A percentile compares a stretch with the other conserved stretches of the same genome.
Conservation (phyloP, 2,888 invertebrate species). For the Perdita meconis region DNA sequence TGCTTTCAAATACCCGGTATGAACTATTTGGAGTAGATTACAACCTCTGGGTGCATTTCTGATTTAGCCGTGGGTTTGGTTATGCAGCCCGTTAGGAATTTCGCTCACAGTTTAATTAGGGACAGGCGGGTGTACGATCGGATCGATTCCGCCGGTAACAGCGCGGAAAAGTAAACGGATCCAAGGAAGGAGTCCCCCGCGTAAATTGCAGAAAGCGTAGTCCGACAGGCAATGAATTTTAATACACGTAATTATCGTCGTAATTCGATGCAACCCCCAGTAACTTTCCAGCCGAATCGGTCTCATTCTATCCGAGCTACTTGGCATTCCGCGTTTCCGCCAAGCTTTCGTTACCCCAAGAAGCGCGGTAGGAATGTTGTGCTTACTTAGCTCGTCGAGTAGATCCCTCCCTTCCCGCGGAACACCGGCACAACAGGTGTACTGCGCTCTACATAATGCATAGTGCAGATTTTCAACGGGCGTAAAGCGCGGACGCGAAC, state of each 20-base stretch:
- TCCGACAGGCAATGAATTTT: constrained; percentile 55
- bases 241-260: constrained; percentile 55
- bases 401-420: constrained; percentile 50
- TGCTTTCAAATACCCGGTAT: too few relatives aligned
- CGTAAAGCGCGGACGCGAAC: constrained; percentile 18
- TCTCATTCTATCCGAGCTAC: constrained; percentile 46
- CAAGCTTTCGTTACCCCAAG: constrained; percentile 59
- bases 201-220: constrained; percentile 46
- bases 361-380: constrained; percentile 55
- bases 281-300: constrained; percentile 57
- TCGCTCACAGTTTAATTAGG: background rate
- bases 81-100: background rate
- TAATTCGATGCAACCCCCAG: constrained; percentile 46
- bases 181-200: background rate
- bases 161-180: constrained; percentile 37
- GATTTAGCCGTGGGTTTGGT: too few relatives aligned
- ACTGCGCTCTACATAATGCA: constrained; percentile 49
- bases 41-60: too few relatives aligned
- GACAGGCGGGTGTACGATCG: background rate
- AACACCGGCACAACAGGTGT: constrained; percentile 62
- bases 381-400: constrained; percentile 54
- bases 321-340: constrained; percentile 59
- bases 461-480: constrained; percentile 49
- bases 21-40: too few relatives aligned
- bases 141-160: constrained; percentile 15